Conservation (phyloP, 1,140 invertebrate species). For the Chionoecetes opilio region DNA sequence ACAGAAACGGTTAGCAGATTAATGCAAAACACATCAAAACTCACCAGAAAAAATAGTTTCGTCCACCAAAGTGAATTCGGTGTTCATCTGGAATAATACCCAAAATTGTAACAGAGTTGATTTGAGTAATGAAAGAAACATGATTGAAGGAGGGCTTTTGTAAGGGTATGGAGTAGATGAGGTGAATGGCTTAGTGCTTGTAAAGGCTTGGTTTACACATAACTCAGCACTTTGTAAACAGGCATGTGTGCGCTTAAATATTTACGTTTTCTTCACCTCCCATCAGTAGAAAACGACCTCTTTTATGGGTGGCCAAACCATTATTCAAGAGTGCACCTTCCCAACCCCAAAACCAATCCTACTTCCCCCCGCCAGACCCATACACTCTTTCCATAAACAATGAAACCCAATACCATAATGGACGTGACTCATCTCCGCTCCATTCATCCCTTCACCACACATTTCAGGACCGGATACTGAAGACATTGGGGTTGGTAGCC, state of each 20-base stretch:
- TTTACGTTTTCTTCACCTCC: background rate
- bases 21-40: too few relatives aligned
- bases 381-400: background rate
- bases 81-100: too few relatives aligned
- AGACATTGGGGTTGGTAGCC: background rate
- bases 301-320: conserved; percentile 5
- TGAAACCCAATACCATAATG: conserved; percentile 3
- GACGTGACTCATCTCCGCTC: background rate
- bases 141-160: too few relatives aligned
- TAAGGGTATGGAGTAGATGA: background rate
- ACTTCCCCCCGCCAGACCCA: too few relatives aligned
- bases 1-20: too few relatives aligned
- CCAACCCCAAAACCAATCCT: too few relatives aligned
- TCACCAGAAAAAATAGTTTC: too few relatives aligned
- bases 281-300: background rate
- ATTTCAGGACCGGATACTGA: background rate
- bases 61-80: too few relatives aligned
- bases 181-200: too few relatives aligned
- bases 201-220: background rate
- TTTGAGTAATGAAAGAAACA: too few relatives aligned
- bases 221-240: background rate
- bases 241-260: background rate
- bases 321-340: background rate
- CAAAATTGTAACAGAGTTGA: too few relatives aligned
- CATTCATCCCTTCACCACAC: background rate